Percentiles rank a stretch among this genome's conserved stretches.
Conservation (phyloP, 2,888 invertebrate species). For the Drosophila aldrichi region DNA sequence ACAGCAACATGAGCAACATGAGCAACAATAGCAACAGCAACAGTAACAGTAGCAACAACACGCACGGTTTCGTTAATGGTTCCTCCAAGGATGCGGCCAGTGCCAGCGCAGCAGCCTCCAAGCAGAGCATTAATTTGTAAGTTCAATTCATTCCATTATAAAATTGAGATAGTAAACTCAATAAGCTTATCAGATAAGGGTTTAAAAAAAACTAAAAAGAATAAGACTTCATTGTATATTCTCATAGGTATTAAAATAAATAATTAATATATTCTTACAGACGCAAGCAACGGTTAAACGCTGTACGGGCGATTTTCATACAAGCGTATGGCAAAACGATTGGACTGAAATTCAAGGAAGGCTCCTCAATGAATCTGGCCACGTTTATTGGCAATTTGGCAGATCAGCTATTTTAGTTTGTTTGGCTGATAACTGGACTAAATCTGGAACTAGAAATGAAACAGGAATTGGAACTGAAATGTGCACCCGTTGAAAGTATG, state of each 20-base stretch:
- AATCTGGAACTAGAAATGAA: background rate
- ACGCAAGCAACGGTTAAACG: slow-evolving; percentile 81
- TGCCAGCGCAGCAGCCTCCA: slow-evolving; percentile 47
- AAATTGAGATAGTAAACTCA: too few species aligned
- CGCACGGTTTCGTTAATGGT: slow-evolving; percentile 76
- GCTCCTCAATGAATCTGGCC: slow-evolving; percentile 80
- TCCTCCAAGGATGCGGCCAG: slow-evolving; percentile 68
- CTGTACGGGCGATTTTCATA: slow-evolving; percentile 82
- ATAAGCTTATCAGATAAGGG: too few species aligned
- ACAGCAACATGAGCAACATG: slow-evolving; percentile 36
- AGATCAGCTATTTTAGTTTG: slow-evolving; percentile 74
- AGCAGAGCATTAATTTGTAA: slow-evolving; percentile 65
- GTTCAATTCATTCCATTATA: slow-evolving; percentile 27
- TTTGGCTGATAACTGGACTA: slow-evolving; percentile 1
- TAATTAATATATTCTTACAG: slow-evolving; percentile 50
- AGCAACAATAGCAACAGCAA: slow-evolving; percentile 38
- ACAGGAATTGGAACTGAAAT: slow-evolving; percentile 2
- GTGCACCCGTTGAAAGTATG: slow-evolving; percentile 40
- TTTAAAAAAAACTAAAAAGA: too few species aligned
- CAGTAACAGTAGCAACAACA: slow-evolving; percentile 49
- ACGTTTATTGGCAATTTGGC: slow-evolving; percentile 80
- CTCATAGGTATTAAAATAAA: too few species aligned
- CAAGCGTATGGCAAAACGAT: slow-evolving; percentile 82
- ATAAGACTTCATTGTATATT: too few species aligned
- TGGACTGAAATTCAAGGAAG: slow-evolving; percentile 84